Conservation (phyloP, 2,888 invertebrate genomes). For the Idaea straminata region DNA sequence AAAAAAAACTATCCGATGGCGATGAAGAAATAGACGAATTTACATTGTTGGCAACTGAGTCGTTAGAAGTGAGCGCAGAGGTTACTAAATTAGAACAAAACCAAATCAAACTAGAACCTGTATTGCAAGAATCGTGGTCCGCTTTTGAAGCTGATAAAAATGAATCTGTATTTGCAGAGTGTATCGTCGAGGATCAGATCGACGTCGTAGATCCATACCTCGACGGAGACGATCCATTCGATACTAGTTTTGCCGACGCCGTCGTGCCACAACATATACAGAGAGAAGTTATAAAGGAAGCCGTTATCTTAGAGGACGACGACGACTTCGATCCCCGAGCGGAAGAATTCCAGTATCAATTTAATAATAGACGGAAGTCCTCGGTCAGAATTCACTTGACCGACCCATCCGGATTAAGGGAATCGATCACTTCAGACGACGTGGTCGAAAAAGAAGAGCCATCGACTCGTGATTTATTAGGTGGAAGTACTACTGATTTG, state of each 20-base stretch:
- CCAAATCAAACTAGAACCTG: conserved; percentile 63
- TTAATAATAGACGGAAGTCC: conserved; percentile 72
- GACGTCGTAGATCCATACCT: conserved; percentile 70
- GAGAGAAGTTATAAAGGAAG: conserved; percentile 66
- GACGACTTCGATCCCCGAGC: conserved; percentile 83
- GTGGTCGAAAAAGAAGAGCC: conserved; percentile 63
- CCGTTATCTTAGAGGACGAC: conserved; percentile 67
- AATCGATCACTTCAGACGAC: conserved; percentile 79
- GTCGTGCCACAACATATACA: conserved; percentile 79
- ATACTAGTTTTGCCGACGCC: conserved; percentile 90
- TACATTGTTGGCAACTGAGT: conserved; percentile 88
- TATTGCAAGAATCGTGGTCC: conserved; percentile 81
- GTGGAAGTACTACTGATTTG: conserved; percentile 88
- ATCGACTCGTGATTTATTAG: conserved; percentile 83
- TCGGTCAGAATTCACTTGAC: conserved; percentile 82
- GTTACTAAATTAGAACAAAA: conserved; percentile 67
- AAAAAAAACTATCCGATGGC: conserved; percentile 40
- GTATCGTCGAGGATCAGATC: conserved; percentile 70
- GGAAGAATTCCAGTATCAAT: conserved; percentile 72
- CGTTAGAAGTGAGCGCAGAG: conserved; percentile 81
- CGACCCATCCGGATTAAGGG: conserved; percentile 81
- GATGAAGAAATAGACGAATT: conserved; percentile 89
- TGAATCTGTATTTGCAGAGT: conserved; percentile 68
- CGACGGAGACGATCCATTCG: conserved; percentile 89
- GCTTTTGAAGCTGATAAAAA: conserved; percentile 82